Percentiles rank a stretch among this genome's conserved stretches.
Evolutionary conservation across 2,113 vertebrate genomes (phyloP).

Genomic region (Loxodonta africana): DNA sequence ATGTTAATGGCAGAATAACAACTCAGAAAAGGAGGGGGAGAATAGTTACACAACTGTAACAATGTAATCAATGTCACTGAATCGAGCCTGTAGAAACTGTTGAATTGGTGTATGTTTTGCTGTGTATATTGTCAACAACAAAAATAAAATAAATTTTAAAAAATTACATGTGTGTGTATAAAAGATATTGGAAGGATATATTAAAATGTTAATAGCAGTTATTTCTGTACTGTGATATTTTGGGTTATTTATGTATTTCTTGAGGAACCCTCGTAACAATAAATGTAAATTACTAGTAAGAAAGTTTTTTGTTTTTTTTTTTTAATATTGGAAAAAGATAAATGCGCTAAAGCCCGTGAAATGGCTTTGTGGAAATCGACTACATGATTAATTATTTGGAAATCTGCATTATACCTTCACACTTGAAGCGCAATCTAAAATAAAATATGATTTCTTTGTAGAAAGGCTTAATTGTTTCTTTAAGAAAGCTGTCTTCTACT

Average conservation of each 20-base stretch:
- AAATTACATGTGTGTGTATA: not conserved
- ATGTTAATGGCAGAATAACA: not conserved
- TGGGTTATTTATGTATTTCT: not conserved
- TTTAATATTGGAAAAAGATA: conserved; percentile 42
- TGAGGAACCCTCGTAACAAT: not conserved
- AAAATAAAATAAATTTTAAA: not conserved
- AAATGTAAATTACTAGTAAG: conserved; percentile 26
- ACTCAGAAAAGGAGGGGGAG: not conserved
- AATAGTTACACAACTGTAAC: not conserved
- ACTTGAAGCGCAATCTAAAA: conserved; percentile 62
- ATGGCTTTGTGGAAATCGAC: conserved; percentile 4
- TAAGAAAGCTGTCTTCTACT: conserved; percentile 70
- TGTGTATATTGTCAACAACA: not conserved
- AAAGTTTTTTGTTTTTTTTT: not conserved
- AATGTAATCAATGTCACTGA: not conserved
- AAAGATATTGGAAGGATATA: conserved; percentile 31
- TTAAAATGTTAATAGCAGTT: conserved; percentile 39
- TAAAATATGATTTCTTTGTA: conserved; percentile 56
- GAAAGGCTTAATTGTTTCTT: conserved; percentile 59
- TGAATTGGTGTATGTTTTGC: not conserved
- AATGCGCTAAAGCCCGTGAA: not conserved
- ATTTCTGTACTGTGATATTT: conserved; percentile 51
- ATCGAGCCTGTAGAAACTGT: not conserved
- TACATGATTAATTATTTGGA: conserved; percentile 60
- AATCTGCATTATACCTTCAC: conserved; percentile 22